Evolutionary conservation across 2,797 vertebrate genomes (phyloP).

Genomic region (Platalea minor): DNA sequence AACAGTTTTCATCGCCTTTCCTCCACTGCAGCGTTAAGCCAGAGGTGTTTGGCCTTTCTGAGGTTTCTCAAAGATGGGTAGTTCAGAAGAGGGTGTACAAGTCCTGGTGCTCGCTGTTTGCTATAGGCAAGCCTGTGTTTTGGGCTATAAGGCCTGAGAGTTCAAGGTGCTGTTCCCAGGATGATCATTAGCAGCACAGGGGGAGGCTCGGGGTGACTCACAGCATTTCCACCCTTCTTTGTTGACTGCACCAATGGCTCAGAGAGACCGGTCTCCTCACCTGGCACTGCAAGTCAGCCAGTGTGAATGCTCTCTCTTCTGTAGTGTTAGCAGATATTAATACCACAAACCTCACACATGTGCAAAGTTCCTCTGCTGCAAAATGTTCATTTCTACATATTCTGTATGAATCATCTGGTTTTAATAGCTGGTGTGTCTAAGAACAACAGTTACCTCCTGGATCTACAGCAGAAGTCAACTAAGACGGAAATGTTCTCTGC

Average conservation of each 20-base stretch:
- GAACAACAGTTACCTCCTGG: not conserved
- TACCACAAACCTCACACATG: accelerated
- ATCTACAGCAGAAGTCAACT: not conserved
- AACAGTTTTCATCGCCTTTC: not conserved
- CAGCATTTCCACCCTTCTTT: not conserved
- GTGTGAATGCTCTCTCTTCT: not conserved
- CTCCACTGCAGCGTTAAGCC: not conserved
- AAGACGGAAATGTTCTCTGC: not conserved
- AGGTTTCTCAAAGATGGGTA: not conserved
- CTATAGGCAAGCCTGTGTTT: not conserved
- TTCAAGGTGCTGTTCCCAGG: not conserved
- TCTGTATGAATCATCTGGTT: not conserved
- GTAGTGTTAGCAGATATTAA: not conserved
- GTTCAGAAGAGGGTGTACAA: not conserved
- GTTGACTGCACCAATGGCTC: not conserved
- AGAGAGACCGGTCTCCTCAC: not conserved
- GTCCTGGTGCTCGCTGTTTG: not conserved
- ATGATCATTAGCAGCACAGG: not conserved
- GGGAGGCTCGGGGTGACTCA: not conserved
- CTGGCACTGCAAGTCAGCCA: not conserved
- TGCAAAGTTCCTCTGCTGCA: not conserved
- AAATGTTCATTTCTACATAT: not conserved
- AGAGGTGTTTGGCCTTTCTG: not conserved
- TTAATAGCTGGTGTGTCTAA: not conserved
- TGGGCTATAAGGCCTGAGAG: not conserved